A percentile compares a stretch with the other conserved stretches of the same genome.
Conservation (phyloP, 2,113 vertebrate genomes). For the Tichodroma muraria region DNA sequence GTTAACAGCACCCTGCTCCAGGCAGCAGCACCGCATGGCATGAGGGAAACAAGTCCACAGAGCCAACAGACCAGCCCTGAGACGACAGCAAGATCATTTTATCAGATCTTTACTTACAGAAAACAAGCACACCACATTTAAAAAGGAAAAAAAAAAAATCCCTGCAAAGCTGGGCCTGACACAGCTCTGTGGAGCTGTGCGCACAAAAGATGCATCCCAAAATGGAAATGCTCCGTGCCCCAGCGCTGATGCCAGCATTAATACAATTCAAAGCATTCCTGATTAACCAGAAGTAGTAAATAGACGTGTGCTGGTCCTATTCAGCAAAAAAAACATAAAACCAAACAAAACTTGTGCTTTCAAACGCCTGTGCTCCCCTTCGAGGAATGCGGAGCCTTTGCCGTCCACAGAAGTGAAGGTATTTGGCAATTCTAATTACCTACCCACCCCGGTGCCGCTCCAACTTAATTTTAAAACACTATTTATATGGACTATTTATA, state of each 20-base stretch:
- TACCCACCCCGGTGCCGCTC: constrained; percentile 34
- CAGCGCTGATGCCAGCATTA: constrained; percentile 20
- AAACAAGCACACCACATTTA: background rate
- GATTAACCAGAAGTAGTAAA: constrained; percentile 65
- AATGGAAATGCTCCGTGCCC: constrained; percentile 43
- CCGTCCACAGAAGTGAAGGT: constrained; percentile 28
- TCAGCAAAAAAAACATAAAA: constrained; percentile 61
- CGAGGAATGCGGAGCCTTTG: constrained; percentile 40
- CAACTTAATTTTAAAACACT: constrained; percentile 50
- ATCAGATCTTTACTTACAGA: background rate
- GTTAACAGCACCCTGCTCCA: background rate
- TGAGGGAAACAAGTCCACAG: background rate
- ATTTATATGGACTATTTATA: constrained; percentile 57
- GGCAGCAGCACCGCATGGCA: background rate
- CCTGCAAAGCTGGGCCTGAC: background rate
- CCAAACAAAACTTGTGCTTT: constrained; percentile 58
- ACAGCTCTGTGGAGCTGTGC: background rate
- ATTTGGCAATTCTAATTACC: constrained; percentile 67
- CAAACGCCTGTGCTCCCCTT: constrained; percentile 50
- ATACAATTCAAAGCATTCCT: constrained; percentile 52
- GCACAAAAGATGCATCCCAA: constrained; percentile 56
- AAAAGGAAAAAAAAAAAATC: background rate
- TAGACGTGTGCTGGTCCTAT: constrained; percentile 61
- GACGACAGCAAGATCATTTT: background rate
- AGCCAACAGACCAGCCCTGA: fast-evolving